Conservation (phyloP, 2,888 invertebrate genomes). For the Herminia tarsipennalis region DNA sequence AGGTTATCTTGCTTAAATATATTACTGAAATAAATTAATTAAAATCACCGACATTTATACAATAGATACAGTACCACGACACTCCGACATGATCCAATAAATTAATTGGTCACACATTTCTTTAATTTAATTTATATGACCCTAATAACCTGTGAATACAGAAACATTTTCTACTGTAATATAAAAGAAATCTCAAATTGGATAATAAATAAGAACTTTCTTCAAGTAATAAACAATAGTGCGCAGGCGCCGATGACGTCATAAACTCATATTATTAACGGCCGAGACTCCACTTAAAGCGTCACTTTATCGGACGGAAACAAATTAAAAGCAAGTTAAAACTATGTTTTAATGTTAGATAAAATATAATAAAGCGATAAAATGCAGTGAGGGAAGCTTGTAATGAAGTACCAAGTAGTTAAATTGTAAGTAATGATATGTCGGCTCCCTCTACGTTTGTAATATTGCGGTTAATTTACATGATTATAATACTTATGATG, state of each 20-base stretch:
- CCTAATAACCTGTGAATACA: constrained; percentile 11
- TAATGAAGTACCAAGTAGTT: constrained; percentile 19
- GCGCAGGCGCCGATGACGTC: constrained; percentile 38
- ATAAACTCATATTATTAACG: constrained; percentile 26
- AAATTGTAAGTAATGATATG: too few relatives aligned
- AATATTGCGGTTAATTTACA: constrained; percentile 1
- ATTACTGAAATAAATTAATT: too few relatives aligned
- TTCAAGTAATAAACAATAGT: constrained; percentile 32
- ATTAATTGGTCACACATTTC: not conserved
- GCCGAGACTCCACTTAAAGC: constrained; percentile 18
- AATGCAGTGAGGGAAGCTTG: constrained; percentile 19
- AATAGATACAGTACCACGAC: too few relatives aligned
- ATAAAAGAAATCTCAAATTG: constrained; percentile 29
- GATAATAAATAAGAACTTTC: constrained; percentile 34
- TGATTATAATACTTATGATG: constrained; percentile 6
- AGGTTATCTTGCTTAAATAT: too few relatives aligned
- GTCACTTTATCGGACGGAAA: constrained; percentile 2
- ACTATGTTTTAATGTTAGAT: constrained; percentile 38
- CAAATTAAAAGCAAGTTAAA: constrained; percentile 35
- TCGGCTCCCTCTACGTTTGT: too few relatives aligned
- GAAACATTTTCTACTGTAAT: constrained; percentile 18
- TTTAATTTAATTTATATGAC: constrained; percentile 15
- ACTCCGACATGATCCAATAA: not conserved
- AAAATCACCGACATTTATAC: too few relatives aligned
- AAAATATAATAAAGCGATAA: constrained; percentile 42